phyloP scores from a whole-genome alignment of 2,888 invertebrate genomes.

The Tineola bisselliella region DNA sequence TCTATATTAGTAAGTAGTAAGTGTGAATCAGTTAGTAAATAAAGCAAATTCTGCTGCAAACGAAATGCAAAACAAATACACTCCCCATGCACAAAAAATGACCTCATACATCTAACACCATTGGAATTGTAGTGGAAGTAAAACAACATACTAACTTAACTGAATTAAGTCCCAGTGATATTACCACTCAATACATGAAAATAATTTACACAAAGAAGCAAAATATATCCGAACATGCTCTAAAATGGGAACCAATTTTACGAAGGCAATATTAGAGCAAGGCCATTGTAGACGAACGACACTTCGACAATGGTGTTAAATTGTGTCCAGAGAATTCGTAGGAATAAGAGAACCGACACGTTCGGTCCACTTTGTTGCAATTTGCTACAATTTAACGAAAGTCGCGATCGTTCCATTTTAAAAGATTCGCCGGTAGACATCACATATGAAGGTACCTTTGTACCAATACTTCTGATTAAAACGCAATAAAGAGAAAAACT shows the following conservation, averaged over 20 bases:
- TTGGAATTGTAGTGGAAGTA: too few relatives aligned
- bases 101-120: too few relatives aligned
- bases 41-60: neutral
- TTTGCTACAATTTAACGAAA: conserved; percentile 35
- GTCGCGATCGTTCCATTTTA: neutral
- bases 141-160: too few relatives aligned
- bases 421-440: neutral
- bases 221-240: neutral
- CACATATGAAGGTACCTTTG: too few relatives aligned
- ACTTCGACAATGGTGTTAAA: conserved; percentile 27
- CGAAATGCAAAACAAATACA: too few relatives aligned
- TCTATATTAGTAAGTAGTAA: too few relatives aligned
- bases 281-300: conserved; percentile 28
- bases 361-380: conserved; percentile 43
- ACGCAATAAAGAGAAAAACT: too few relatives aligned
- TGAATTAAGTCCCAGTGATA: too few relatives aligned
- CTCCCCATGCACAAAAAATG: too few relatives aligned
- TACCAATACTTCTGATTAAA: too few relatives aligned
- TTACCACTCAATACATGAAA: neutral
- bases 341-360: conserved; percentile 29
- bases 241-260: conserved; percentile 7
- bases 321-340: conserved; percentile 25
- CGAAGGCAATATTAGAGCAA: conserved; percentile 1
- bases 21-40: neutral
- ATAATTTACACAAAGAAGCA: neutral